Conservation (phyloP, 2,113 vertebrate species). For the Petrocephalus zakoni region DNA sequence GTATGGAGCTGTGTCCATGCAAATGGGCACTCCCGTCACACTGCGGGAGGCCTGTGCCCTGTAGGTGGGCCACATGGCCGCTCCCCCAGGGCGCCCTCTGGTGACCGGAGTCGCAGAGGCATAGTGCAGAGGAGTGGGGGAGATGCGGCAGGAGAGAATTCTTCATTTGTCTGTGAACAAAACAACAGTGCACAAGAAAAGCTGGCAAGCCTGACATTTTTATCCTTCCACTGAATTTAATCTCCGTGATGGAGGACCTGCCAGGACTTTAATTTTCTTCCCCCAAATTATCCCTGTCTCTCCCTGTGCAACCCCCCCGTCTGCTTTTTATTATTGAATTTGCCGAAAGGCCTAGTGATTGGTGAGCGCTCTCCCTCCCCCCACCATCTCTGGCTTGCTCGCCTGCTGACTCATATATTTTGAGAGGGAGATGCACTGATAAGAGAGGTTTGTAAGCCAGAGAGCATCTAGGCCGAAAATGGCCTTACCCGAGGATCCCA, state of each 20-base stretch:
- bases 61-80: not conserved
- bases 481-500: not conserved
- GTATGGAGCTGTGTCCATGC: not conserved
- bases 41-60: not conserved
- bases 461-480: not conserved
- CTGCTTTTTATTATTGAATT: conserved; percentile 44
- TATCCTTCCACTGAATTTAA: conserved; percentile 73
- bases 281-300: conserved; percentile 70
- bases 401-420: not conserved
- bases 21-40: conserved; percentile 16
- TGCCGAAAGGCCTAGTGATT: conserved; percentile 49
- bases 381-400: not conserved
- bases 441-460: not conserved
- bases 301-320: conserved; percentile 35
- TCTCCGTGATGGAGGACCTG: conserved; percentile 71
- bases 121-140: not conserved
- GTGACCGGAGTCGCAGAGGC: conserved; percentile 17
- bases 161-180: conserved; percentile 47
- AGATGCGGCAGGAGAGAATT: conserved; percentile 31
- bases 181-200: conserved; percentile 32
- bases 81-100: not conserved
- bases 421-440: not conserved
- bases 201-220: conserved; percentile 60
- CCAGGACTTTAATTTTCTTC: conserved; percentile 79
- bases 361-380: conserved; percentile 42